Percentiles rank a stretch among this genome's conserved stretches.
Conservation (phyloP, 2,797 vertebrate species). For the Eleutherodactylus coqui region DNA sequence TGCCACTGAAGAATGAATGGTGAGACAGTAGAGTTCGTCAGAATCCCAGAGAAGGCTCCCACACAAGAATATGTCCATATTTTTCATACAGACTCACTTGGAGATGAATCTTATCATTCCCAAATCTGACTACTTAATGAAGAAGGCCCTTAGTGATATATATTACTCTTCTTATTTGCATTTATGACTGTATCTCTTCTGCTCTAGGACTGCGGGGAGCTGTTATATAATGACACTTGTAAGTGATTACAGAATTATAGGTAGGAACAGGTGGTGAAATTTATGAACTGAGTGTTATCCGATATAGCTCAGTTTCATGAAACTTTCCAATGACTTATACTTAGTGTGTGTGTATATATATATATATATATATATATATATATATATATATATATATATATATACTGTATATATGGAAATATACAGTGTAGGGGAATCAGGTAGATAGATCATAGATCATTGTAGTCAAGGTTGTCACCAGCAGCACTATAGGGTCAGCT, state of each 20-base stretch:
- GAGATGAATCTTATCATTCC: conserved; percentile 38
- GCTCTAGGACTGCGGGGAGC: conserved; percentile 31
- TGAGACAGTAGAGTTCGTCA: conserved; percentile 31
- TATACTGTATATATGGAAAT: neutral
- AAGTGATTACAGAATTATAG: conserved; percentile 57
- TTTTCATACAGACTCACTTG: conserved; percentile 13
- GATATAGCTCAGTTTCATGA: conserved; percentile 19
- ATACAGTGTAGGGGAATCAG: neutral
- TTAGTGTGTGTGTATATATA: no score
- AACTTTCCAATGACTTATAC: neutral
- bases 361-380: no score
- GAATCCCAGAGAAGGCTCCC: conserved; percentile 25
- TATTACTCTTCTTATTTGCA: conserved; percentile 48
- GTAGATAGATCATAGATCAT: neutral
- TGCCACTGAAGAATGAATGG: conserved; percentile 47
- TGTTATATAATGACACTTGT: conserved; percentile 53
- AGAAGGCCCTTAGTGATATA: conserved; percentile 52
- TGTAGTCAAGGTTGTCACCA: no score
- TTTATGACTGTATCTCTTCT: conserved; percentile 31
- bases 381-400: neutral
- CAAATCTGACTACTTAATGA: conserved; percentile 58
- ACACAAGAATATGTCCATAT: conserved; percentile 42
- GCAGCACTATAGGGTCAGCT: no score
- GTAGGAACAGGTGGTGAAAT: conserved; percentile 38
- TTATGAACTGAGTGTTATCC: conserved; percentile 43